Base-by-base conservation (phyloP, 2,888 invertebrate genomes). In the Antheraea assamensis region DNA sequence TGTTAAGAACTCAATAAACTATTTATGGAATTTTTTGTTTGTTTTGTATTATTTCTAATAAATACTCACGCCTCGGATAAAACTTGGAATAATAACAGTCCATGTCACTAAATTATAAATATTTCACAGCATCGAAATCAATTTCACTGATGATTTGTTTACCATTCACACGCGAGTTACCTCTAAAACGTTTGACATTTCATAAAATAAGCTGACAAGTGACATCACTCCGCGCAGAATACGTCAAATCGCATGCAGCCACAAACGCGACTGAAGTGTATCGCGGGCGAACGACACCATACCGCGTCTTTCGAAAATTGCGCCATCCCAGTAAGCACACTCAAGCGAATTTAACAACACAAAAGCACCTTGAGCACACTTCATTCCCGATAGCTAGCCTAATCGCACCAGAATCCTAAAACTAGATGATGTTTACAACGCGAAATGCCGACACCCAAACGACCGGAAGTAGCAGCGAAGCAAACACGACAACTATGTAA, bases 401-500 rank as follows among this genome's bases (percentile, higher is more conserved):
- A 89, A 91, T 91, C 89, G 87, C 88, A 84, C 84, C 87, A 87
- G 83, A 90, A 88, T 89, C 90, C 89, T 87, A 90, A 90, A 89
- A 91, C 93, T 93, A 93, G 92, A 93, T 93, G 92, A 92, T 94
- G 94, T 94, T 94, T 94, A 94, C 94, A 93, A 93, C 94, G 92
- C 93, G 89, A 94, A 92, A 93, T 92, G 92, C 92, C 93, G 93
- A 92, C 94, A 93, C 92, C 90, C 92, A 87, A 95, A 90, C 93
- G 90, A 88, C 92, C 94, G 94, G 95, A 95, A 95, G 95, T 95
- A 90, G 90, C 91, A 87, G 94, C 95, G 95, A 95, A 95, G 94
- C 95, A 96, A 95, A 96, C 96, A 96, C 95, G 96, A 96, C 96
- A 96, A 96, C 96, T 96, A 96, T 96, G 96, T 96, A 95, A 96